phyloP scores from a whole-genome alignment of 1,140 invertebrate genomes.

The Pteromalus puparum region DNA sequence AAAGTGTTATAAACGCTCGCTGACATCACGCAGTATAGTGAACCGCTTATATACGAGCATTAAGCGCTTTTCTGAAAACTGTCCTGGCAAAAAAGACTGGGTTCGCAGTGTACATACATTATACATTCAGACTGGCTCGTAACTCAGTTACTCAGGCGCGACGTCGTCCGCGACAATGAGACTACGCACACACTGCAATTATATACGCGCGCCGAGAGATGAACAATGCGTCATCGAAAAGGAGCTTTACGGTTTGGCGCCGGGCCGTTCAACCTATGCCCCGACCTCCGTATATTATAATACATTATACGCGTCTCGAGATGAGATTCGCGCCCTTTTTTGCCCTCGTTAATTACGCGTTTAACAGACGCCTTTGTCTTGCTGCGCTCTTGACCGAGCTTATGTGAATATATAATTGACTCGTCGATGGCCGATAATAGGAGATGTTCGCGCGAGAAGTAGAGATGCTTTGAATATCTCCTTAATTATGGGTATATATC shows the following conservation, averaged over 20 bases:
- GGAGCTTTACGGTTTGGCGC: constrained; percentile 37
- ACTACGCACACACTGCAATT: not conserved
- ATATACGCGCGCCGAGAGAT: not conserved
- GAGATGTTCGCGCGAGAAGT: no score
- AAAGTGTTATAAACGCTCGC: not conserved
- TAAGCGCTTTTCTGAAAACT: not conserved
- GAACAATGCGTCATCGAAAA: constrained; percentile 31
- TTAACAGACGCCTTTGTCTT: not conserved
- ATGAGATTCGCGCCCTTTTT: not conserved
- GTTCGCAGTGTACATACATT: not conserved
- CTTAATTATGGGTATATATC: no score
- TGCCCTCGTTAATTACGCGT: not conserved
- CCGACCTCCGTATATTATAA: not conserved
- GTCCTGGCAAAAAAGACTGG: not conserved
- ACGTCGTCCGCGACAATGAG: constrained; percentile 6
- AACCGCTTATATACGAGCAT: not conserved
- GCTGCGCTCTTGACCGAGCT: constrained; percentile 5
- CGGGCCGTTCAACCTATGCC: not conserved
- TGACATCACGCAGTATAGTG: not conserved
- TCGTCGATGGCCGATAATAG: not conserved
- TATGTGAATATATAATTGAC: not conserved
- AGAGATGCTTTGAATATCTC: no score
- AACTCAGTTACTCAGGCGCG: constrained; percentile 34
- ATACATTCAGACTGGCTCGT: constrained; percentile 10
- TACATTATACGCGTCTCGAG: not conserved